These are phyloP conservation scores for Lepidurus couesii DNA, from an alignment of 1,140 invertebrate species.

Conservation along the genomic window DNA sequence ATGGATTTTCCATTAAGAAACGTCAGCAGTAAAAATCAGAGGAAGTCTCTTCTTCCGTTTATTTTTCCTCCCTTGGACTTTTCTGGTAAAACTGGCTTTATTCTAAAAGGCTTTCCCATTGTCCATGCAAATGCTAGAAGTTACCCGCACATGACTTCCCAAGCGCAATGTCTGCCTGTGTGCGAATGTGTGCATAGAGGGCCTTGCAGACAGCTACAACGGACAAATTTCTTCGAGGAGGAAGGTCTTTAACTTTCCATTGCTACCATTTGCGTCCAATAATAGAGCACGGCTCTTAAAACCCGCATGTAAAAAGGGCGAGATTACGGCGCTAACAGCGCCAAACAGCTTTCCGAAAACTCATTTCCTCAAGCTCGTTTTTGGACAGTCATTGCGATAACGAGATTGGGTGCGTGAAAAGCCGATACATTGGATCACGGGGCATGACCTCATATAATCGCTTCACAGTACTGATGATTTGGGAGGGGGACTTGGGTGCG, in stretches of 20 bases:
- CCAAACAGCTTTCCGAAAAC: not conserved
- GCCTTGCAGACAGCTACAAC: too few relatives aligned
- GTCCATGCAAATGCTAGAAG: too few relatives aligned
- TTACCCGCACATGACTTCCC: too few relatives aligned
- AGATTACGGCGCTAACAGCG: not conserved
- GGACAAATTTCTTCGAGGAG: too few relatives aligned
- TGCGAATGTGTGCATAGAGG: too few relatives aligned
- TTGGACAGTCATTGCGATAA: not conserved
- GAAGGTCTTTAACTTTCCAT: too few relatives aligned
- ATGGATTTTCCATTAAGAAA: slow-evolving; percentile 22
- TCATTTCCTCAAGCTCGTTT: not conserved
- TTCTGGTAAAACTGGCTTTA: too few relatives aligned
- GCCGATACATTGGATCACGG: not conserved
- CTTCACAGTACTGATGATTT: not conserved
- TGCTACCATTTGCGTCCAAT: too few relatives aligned
- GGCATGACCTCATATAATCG: not conserved
- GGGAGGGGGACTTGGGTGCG: not conserved
- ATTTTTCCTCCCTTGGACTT: not conserved
- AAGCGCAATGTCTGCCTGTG: too few relatives aligned
- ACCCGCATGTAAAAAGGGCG: not conserved
- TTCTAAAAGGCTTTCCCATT: too few relatives aligned
- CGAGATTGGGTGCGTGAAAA: not conserved
- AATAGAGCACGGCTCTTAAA: not conserved
- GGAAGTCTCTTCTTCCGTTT: slow-evolving; percentile 18
- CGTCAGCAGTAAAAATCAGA: slow-evolving; percentile 22